A percentile compares a stretch with the other conserved stretches of the same genome.
phyloP scores from a whole-genome alignment of 2,113 vertebrate genomes.

The Benitochromis conjunctus region DNA sequence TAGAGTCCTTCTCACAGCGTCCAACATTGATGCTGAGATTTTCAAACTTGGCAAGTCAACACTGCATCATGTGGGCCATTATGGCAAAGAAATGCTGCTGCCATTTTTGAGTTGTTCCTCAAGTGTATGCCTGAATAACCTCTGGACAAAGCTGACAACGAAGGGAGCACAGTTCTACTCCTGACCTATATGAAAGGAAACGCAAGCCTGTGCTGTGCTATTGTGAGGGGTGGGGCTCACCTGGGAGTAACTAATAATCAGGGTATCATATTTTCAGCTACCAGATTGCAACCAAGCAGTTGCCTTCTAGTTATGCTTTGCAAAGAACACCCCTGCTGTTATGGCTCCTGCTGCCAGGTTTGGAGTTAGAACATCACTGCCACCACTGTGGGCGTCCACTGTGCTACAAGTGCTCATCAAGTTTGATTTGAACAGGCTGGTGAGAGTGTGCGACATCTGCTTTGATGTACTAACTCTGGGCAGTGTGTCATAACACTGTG shows the following conservation, averaged over 20 bases:
- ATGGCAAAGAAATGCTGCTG: conserved; percentile 96
- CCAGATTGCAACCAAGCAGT: conserved; percentile 96
- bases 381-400: conserved; percentile 95
- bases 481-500: conserved; percentile 85
- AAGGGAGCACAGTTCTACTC: conserved; percentile 95
- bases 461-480: conserved; percentile 96
- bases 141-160: conserved; percentile 90
- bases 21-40: conserved; percentile 91
- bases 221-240: conserved; percentile 89
- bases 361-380: conserved; percentile 95
- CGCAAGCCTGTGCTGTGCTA: conserved; percentile 91
- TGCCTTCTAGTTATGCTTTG: conserved; percentile 91
- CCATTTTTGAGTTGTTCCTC: conserved; percentile 95
- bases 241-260: conserved; percentile 94
- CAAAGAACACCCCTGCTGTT: conserved; percentile 97
- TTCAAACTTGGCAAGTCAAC: conserved; percentile 96
- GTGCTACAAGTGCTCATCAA: conserved; percentile 99
- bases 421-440: conserved; percentile 97
- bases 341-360: conserved; percentile 92
- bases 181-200: conserved; percentile 96
- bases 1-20: conserved; percentile 90
- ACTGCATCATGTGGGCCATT: conserved; percentile 94
- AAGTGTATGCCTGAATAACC: conserved; percentile 96
- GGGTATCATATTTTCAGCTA: conserved; percentile 96
- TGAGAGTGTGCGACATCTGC: conserved; percentile 97